Conservation (phyloP, 2,888 invertebrate genomes). For the Drosophila aldrichi region DNA sequence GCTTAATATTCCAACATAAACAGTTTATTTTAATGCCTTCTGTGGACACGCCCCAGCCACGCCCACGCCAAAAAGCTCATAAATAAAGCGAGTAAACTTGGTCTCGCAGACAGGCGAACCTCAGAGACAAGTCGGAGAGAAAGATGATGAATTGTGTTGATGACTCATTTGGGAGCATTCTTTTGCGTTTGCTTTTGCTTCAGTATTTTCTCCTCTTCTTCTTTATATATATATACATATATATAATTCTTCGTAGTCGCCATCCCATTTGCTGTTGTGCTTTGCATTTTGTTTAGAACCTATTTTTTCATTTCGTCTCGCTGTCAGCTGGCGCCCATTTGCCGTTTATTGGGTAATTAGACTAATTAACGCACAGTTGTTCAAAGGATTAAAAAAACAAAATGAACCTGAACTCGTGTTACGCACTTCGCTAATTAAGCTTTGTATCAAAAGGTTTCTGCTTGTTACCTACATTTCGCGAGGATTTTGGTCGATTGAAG, state of each 20-base stretch:
- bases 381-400: slow-evolving; percentile 48
- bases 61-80: slow-evolving; percentile 21
- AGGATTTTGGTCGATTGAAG: slow-evolving; percentile 8
- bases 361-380: slow-evolving; percentile 65
- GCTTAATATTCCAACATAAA: slow-evolving; percentile 54
- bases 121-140: slow-evolving; percentile 21
- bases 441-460: slow-evolving; percentile 29
- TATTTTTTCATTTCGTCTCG: slow-evolving; percentile 10
- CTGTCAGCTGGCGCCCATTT: slow-evolving; percentile 41
- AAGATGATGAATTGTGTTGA: slow-evolving; percentile 77
- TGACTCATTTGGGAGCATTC: slow-evolving; percentile 69
- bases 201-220: not conserved
- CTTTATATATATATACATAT: not conserved
- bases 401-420: slow-evolving; percentile 41
- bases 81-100: slow-evolving; percentile 46
- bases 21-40: slow-evolving; percentile 60
- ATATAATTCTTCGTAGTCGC: slow-evolving; percentile 3
- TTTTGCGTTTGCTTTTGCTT: slow-evolving; percentile 12
- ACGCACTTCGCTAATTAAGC: slow-evolving; percentile 54
- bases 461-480: not conserved
- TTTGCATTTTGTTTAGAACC: slow-evolving; percentile 20
- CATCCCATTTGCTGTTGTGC: slow-evolving; percentile 3
- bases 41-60: slow-evolving; percentile 18
- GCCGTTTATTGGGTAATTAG: slow-evolving; percentile 69
- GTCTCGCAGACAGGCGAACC: slow-evolving; percentile 15